These are phyloP conservation scores for Carettochelys insculpta DNA, from an alignment of 2,113 vertebrate species.

Conservation along the genomic window DNA sequence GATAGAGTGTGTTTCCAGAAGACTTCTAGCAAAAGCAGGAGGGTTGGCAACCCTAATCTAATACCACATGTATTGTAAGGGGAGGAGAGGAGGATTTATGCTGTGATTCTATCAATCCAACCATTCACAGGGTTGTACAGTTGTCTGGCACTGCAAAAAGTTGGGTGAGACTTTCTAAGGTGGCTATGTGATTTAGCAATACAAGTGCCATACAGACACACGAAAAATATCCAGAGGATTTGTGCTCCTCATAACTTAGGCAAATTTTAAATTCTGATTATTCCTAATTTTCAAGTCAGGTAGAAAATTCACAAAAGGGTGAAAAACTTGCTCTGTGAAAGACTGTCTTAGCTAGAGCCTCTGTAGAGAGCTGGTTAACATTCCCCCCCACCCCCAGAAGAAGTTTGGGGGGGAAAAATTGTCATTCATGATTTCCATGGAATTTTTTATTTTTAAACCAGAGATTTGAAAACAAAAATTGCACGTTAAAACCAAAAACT, in stretches of 20 bases:
- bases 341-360: neutral
- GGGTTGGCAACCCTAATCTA: too few relatives aligned
- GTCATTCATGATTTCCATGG: fast-evolving
- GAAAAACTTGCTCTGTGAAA: neutral
- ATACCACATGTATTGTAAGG: neutral
- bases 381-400: too few relatives aligned
- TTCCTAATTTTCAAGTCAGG: neutral
- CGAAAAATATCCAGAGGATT: neutral
- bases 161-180: neutral
- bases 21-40: too few relatives aligned
- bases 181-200: fast-evolving
- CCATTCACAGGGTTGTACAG: neutral
- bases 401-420: too few relatives aligned
- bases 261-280: neutral
- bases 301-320: neutral
- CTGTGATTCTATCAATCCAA: neutral
- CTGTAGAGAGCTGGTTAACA: neutral
- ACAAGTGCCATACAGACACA: fast-evolving
- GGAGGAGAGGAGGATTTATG: neutral
- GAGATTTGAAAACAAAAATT: neutral
- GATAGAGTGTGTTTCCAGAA: too few relatives aligned
- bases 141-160: neutral
- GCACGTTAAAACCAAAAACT: neutral
- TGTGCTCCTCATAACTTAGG: neutral
- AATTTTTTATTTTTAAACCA: neutral